Evolutionary conservation across 1,140 invertebrate genomes (phyloP).

Genomic region (Bombus sylvicola): DNA sequence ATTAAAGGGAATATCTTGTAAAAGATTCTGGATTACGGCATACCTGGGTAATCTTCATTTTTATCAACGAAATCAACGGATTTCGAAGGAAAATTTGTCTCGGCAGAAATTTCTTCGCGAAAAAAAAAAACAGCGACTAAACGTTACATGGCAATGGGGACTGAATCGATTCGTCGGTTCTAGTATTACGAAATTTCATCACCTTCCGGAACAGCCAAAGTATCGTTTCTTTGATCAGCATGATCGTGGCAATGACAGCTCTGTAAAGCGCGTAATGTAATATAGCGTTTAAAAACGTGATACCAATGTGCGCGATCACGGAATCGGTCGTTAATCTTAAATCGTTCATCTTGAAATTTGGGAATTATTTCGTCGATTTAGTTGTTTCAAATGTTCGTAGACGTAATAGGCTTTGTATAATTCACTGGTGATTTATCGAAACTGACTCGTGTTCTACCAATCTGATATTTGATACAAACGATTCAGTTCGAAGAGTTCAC

Average conservation of each 20-base stretch:
- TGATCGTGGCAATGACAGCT: slow-evolving; percentile 61
- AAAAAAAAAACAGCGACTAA: slow-evolving; percentile 17
- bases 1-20: background rate
- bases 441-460: background rate
- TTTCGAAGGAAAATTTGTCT: background rate
- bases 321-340: slow-evolving; percentile 54
- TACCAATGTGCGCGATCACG: slow-evolving; percentile 41
- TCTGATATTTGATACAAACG: background rate
- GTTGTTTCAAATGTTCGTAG: background rate
- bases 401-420: background rate
- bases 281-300: slow-evolving; percentile 67
- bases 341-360: slow-evolving; percentile 7
- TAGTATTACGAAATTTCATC: slow-evolving; percentile 14
- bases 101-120: slow-evolving; percentile 30
- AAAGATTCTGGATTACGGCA: background rate
- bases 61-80: background rate
- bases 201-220: slow-evolving; percentile 49
- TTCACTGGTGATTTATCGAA: slow-evolving; percentile 12
- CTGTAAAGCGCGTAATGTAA: slow-evolving; percentile 72
- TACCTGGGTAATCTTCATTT: background rate
- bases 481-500: background rate
- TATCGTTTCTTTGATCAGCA: slow-evolving; percentile 55
- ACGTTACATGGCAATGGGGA: slow-evolving; percentile 7
- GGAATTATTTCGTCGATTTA: background rate
- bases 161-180: background rate